phyloP scores from a whole-genome alignment of 37 sponge, comb jelly and placozoan genomes.

The Agelas oroides region DNA sequence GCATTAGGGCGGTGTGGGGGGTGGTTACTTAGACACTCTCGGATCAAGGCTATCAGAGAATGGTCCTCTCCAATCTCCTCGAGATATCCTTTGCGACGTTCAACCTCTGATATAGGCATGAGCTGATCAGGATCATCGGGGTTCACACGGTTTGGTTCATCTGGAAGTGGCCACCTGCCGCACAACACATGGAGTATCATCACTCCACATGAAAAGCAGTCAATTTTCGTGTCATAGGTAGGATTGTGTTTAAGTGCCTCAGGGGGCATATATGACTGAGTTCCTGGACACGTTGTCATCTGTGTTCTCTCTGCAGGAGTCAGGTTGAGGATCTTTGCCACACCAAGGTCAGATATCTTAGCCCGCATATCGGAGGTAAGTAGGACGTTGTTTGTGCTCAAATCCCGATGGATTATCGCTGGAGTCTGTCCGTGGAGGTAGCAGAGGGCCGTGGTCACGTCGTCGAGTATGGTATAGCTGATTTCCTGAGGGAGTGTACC shows the following conservation, averaged over 20 bases:
- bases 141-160: background rate
- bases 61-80: background rate
- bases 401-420: slow-evolving; percentile 40
- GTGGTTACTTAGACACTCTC: background rate
- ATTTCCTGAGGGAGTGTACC: slow-evolving; percentile 13
- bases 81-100: slow-evolving; percentile 11
- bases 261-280: slow-evolving; percentile 52
- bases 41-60: slow-evolving; percentile 14
- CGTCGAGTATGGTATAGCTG: slow-evolving; percentile 20
- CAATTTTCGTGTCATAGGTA: slow-evolving; percentile 17
- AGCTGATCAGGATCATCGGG: background rate
- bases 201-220: slow-evolving; percentile 53
- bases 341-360: slow-evolving; percentile 56
- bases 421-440: slow-evolving; percentile 38
- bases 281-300: slow-evolving; percentile 46
- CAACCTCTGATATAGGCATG: slow-evolving; percentile 1
- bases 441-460: slow-evolving; percentile 39
- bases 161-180: slow-evolving; percentile 34
- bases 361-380: slow-evolving; percentile 22
- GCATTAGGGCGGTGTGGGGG: slow-evolving; percentile 16
- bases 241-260: slow-evolving; percentile 30
- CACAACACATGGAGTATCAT: slow-evolving; percentile 41
- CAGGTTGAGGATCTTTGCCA: slow-evolving; percentile 39
- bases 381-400: slow-evolving; percentile 48
- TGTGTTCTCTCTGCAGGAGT: slow-evolving; percentile 1